These are phyloP conservation scores for Aromia moschata DNA, from an alignment of 2,888 invertebrate genomes.

Conservation along the genomic window DNA sequence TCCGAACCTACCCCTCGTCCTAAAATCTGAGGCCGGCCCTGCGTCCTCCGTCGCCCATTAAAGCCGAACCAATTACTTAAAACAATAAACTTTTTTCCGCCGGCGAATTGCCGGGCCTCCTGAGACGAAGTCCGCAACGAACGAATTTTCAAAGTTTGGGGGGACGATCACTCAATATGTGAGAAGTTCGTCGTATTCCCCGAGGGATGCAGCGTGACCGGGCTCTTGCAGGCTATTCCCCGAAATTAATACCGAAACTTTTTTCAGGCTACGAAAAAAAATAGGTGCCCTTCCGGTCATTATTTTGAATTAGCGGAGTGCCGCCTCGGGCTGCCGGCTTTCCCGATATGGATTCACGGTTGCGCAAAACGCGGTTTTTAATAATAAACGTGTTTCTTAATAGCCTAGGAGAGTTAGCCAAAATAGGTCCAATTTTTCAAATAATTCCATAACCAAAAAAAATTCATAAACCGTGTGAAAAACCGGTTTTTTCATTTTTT, in stretches of 20 bases:
- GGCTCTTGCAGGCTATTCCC: conserved; percentile 12
- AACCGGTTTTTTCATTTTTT: too few relatives aligned
- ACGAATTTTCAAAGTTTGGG: conserved; percentile 35
- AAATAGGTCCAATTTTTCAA: too few relatives aligned
- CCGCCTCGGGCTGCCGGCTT: too few relatives aligned
- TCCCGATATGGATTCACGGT: too few relatives aligned
- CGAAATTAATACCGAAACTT: conserved; percentile 18
- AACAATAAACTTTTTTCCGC: conserved; percentile 23
- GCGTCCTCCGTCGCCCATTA: too few relatives aligned
- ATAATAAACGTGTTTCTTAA: too few relatives aligned
- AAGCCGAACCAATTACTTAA: background rate
- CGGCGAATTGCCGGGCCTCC: conserved; percentile 25
- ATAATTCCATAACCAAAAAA: too few relatives aligned
- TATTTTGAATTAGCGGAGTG: background rate
- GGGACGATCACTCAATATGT: conserved; percentile 37
- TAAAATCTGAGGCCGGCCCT: too few relatives aligned
- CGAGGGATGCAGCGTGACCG: conserved; percentile 13
- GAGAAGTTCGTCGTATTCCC: conserved; percentile 28
- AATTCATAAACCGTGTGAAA: too few relatives aligned
- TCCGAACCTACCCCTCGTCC: too few relatives aligned
- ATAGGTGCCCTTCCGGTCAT: background rate
- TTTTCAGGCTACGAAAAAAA: background rate
- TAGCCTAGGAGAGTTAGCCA: too few relatives aligned
- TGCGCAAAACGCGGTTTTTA: too few relatives aligned
- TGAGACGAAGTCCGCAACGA: conserved; percentile 26